Base-by-base conservation (phyloP, 2,113 vertebrate genomes). In the Corythornis cristatus region DNA sequence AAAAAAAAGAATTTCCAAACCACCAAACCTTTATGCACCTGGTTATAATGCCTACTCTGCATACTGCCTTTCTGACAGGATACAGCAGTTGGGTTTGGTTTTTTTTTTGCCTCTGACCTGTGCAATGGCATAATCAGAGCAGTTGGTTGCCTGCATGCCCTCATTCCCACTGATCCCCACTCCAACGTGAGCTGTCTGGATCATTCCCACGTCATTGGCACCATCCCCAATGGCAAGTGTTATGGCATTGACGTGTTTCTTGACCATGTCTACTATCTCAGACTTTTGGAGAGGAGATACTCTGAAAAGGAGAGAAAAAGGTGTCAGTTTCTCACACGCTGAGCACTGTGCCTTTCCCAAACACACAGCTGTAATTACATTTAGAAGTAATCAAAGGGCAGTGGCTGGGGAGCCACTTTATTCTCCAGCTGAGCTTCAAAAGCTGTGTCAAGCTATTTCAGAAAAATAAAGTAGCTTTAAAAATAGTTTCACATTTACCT, bases 251-350 rank as follows among this genome's bases (percentile, higher is more conserved):
- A 99, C 99, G 10, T 99, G 98, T 90, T 98, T 99, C 98, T 99
- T 99, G 95, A 99, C 99, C 98, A 99, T 99, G 46, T 99, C 99
- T 93, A 99, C 99, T 16, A 99, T 99, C 98, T 99, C 99, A 3
- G 99, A 99, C 98, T 99, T 99, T 98, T 99, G 99, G 82, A 99
- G 98, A 26, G 99, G 99, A 95, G 99, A 99, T 45, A 99, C 99
- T 93, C 99, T 99, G 97, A 68, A 95, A 97, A 95, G 84, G 81
- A 94, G 68, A 96, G 90, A 95, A 89, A 94, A 90, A 93, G 57
- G 88, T 81, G 86, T 97, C 93, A 96, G 89, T 96, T 95, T 96
- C 94, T 94, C 64, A 92, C 51, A 92, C 53, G 66, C 77, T 75
- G 78, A 86, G 87, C 57, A 83, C 54, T 7, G 20, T 12, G 42